Evolutionary conservation across 2,888 invertebrate genomes (phyloP), one percentile per base, ranked within the genome.

Genomic region (Morpho achilles): DNA sequence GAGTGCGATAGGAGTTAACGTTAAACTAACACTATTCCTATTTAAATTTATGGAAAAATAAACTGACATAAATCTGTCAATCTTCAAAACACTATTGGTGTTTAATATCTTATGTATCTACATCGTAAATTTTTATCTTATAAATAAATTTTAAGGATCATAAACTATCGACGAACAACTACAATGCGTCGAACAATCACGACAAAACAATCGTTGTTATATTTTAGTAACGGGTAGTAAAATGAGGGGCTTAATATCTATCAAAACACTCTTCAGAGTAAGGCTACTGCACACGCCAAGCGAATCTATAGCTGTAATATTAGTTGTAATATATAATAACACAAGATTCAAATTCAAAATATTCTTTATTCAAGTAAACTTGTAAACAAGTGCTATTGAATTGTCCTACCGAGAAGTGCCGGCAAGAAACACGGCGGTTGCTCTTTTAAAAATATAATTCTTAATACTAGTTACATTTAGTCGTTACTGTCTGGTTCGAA

Each of bases 151-250:
- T 56, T 58, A 61, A 56, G 53, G 45, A 50, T 62, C 66, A 61
- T 67, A 67, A 67, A 67, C 63, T 59, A 66, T 67, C 61, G 51
- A 52, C 50, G 59, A 53, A n/a, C 9, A 41, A 16, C 59, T 65
- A 61, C 62, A 63, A 62, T 41, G 59, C 58, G 60, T 59, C 53
- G 59, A 60, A 65, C 60, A 67, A 65, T 72, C 67, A 71, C 69
- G 68, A 72, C 68, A 67, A 58, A 63, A 59, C 56, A 57, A 61
- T 62, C 60, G 56, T 67, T 66, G 47, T 67, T 67, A 65, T 32
- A 32, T 65, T 69, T 67, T 70, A 67, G 67, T 67, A 67, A 69
- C 71, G 63, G 59, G 48, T 53, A 58, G 49, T 58, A 55, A 61
- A 58, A 44, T n/a, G 8, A 23, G 32, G 8, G 52, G 48, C 32